Evolutionary conservation across 2,888 invertebrate species (phyloP).

Genomic region (Xestia c-nigrum): DNA sequence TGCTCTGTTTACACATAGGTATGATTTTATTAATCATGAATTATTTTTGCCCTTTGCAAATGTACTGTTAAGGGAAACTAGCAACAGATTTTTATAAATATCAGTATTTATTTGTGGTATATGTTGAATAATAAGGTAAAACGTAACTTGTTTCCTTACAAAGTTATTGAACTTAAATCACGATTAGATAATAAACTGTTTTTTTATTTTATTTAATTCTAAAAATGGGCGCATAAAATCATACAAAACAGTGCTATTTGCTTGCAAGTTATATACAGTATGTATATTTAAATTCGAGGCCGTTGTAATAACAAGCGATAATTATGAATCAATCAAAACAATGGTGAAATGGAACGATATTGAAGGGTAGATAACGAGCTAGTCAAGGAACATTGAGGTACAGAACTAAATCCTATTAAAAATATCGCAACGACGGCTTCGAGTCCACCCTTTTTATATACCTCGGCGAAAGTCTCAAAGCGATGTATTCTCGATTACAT

Average conservation of each 20-base stretch:
- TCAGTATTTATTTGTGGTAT: constrained; percentile 22
- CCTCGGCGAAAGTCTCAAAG: background rate
- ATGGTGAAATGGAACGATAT: background rate
- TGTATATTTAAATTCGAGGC: constrained; percentile 32
- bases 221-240: constrained; percentile 13
- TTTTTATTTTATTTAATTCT: constrained; percentile 14
- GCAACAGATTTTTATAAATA: constrained; percentile 13
- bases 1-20: constrained; percentile 22
- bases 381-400: too few relatives aligned
- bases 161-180: constrained; percentile 22
- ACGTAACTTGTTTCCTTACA: background rate
- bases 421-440: background rate
- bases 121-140: constrained; percentile 14
- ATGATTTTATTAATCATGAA: constrained; percentile 35
- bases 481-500: background rate
- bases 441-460: background rate
- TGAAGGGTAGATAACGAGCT: background rate
- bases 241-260: background rate
- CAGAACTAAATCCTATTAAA: background rate
- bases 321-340: constrained; percentile 4
- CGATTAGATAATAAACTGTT: constrained; percentile 11
- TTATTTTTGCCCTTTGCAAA: constrained; percentile 1
- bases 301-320: constrained; percentile 8
- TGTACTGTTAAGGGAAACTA: constrained; percentile 4
- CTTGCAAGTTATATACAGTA: constrained; percentile 6